Base-by-base conservation (phyloP, 2,113 vertebrate species). In the Corapipo altera region DNA sequence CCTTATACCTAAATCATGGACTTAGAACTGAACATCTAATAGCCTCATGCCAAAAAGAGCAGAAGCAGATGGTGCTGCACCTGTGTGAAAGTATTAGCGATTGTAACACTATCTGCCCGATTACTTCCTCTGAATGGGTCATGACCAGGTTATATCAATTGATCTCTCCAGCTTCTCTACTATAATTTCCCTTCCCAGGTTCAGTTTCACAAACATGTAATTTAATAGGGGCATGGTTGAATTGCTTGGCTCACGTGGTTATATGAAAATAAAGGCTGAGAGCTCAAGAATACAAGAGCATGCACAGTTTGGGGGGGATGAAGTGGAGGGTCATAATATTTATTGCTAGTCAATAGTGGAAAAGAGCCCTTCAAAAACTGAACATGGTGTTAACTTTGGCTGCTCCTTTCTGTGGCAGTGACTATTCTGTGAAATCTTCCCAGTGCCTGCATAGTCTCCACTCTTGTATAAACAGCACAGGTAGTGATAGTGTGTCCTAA, bases 81-180 rank as follows among this genome's bases (percentile, higher is more conserved):
- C 85, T 94, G 80, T 51, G 37, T 55, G 30, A 52, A 88, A 70
- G 18, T 52, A 14, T 76, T 67, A 46, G 11, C 24, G 61, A 71
- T 46, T 78, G 92, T 92, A 97, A 97, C 32, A 37, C 80, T 93
- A 91, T 92, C 96, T 91, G 57, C 37, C 67, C 83, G 65, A 44
- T 95, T 93, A 85, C 84, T 82, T 89, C 86, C 84, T 91, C 32
- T 84, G 74, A 92, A 93, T 75, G 87, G 55, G 87, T 95, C 92
- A 58, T 23, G 41, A 93, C 64, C 79, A 91, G 94, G 97, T 97
- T 97, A 93, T 88, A 96, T 76, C 95, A 81, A 77, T 95, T 95
- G 95, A 96, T 96, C 96, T 94, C 85, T 92, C 81, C 57, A 62
- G 17, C 32, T 83, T 84, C 64, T 95, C 72, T 70, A 54, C 69